Conservation (phyloP, 2,888 invertebrate genomes). For the Acanthosoma haemorrhoidale region DNA sequence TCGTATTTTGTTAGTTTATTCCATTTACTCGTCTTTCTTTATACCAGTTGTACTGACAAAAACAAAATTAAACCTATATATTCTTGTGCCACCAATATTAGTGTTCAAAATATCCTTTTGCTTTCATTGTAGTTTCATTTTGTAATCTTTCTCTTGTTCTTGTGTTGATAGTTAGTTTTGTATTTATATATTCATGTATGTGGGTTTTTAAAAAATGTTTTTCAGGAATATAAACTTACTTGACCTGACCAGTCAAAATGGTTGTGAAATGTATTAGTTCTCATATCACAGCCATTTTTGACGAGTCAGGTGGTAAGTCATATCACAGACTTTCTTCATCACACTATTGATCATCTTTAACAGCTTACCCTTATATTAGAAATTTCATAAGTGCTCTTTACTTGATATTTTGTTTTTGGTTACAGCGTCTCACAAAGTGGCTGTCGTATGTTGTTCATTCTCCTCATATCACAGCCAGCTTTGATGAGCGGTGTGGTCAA, state of each 20-base stretch:
- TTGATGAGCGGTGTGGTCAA: conserved; percentile 72
- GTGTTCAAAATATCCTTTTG: no score
- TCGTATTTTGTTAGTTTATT: no score
- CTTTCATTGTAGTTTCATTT: no score
- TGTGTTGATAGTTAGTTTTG: background rate
- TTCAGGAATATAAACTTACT: conserved; percentile 40
- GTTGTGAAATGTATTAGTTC: conserved; percentile 62
- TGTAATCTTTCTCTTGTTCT: no score
- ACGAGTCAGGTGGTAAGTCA: conserved; percentile 59
- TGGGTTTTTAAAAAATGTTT: no score
- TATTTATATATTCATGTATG: no score
- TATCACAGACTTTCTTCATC: background rate
- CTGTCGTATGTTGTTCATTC: conserved; percentile 67
- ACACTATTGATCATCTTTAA: background rate
- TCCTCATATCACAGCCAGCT: conserved; percentile 95
- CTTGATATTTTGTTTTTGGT: conserved; percentile 10
- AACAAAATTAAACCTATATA: no score
- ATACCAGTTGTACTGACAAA: no score
- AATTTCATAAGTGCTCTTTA: background rate
- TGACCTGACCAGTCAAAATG: conserved; percentile 64
- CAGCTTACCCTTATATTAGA: no score
- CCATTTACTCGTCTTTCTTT: no score
- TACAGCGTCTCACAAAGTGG: conserved; percentile 73
- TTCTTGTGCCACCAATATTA: no score
- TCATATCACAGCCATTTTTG: conserved; percentile 95